A percentile compares a stretch with the other conserved stretches of the same genome.
Conservation (phyloP, 2,797 vertebrate genomes). For the Ispidina picta region DNA sequence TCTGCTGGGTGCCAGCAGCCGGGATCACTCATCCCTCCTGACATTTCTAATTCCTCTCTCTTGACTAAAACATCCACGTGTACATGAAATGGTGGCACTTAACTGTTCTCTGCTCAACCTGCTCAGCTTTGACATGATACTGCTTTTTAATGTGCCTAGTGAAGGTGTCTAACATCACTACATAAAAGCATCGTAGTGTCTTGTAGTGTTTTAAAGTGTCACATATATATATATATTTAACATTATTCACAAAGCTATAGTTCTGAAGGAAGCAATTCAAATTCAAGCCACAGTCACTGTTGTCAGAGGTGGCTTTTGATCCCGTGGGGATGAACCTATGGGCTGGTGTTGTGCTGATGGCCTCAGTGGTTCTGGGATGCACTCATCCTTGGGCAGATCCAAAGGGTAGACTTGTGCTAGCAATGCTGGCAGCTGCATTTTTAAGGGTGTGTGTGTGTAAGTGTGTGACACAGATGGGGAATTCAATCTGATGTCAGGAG, state of each 20-base stretch:
- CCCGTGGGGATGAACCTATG: too few species aligned
- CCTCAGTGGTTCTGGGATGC: background rate
- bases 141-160: background rate
- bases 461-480: background rate
- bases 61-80: background rate
- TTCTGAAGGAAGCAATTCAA: background rate
- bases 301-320: background rate
- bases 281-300: background rate
- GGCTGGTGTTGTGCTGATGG: background rate
- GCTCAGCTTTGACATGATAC: background rate
- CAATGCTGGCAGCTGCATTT: background rate
- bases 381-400: background rate
- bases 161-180: background rate
- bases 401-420: background rate
- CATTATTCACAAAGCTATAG: background rate
- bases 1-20: background rate
- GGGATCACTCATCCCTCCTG: background rate
- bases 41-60: slow-evolving; percentile 21
- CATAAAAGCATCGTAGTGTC: background rate
- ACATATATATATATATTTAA: background rate
- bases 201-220: background rate
- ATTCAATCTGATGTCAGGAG: background rate
- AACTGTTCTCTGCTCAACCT: background rate
- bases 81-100: background rate
- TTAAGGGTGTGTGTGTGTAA: background rate